Evolutionary conservation across 1,140 invertebrate genomes (phyloP), one percentile per base, ranked within the genome.

Genomic region (Vollenhovia emeryi): DNA sequence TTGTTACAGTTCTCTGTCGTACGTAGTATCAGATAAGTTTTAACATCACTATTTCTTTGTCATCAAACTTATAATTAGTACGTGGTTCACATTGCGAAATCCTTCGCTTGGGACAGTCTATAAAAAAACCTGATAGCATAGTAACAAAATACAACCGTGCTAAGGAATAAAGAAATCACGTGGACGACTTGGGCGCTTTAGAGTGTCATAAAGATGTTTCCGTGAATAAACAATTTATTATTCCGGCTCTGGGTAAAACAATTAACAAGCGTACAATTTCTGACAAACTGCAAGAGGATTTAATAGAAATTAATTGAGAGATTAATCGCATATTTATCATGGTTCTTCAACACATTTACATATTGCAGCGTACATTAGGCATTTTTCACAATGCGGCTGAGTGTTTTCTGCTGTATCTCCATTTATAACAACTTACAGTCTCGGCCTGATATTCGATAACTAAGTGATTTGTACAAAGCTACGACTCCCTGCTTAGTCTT

Each of bases 1-100:
- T n/a, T 30, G 15, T 73, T 86, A 78, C 33, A 84, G 7, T 75
- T 50, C 48, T 83, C 60, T 66, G 59, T 88, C 66, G 27, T 82
- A 85, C 69, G 57, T 84, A 57, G 68, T 75, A 83, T 62, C 7
- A 66, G 33, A 45, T 43, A 85, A 60, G 76, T 57, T 87, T 88
- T 57, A 75, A 85, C 59, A 85, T 84, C 66, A 66, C 62, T 66
- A 43, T 45, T 21, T 24, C 62, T 66, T 11, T 66, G 11, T 66
- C 84, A 60, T 91, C 87, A 90, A 89, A 91, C 83, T 92, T 92
- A 92, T 92, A 93, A 92, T 92, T 92, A 93, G 91, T 91, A 91
- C 88, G 84, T 89, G 83, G 86, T 92, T 69, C 68, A 79, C 79
- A 90, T 93, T 93, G 89, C 82, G 87, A 91, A 90, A 93, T 90